Base-by-base conservation (phyloP, 1,140 invertebrate genomes). In the Bemisia tabaci region DNA sequence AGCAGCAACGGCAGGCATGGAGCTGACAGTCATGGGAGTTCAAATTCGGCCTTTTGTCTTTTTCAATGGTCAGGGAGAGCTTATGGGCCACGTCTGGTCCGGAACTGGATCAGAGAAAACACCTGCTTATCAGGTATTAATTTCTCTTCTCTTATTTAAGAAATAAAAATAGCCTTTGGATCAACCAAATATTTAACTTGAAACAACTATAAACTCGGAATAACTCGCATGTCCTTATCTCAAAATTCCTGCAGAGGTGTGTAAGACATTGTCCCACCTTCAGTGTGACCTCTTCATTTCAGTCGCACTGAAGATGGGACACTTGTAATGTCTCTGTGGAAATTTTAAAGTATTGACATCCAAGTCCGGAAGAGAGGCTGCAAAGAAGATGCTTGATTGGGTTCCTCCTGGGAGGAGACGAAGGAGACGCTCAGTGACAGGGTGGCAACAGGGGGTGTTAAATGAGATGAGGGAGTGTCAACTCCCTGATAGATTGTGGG, bases 71-170 rank as follows among this genome's bases (percentile, higher is more conserved):
- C 88, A 92, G 72, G 82, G 86, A 0, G 91, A 94, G 74, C 78
- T 95, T 0, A 94, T 95, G 91, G 85, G 91, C 0, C 91, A 93
- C 70, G 87, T 94, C 2, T 95, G 91, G 91, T 87, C 87, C 0
- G 89, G 90, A 0, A 89, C 86, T 2, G 90, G 84, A 1, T 90
- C 88, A 0, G 89, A 93, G 63, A 82, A 86, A 60, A 92, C 90
- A 0, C 84, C 91, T 0, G 92, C 91, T 5, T 86, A 91, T 70
- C 89, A 91, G 77, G 86, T 87, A 76, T 26, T 27, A 5, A 12
- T 62, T 62, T 23, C 68, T 65, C 60, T 66, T 17, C 27, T 27
- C 60, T 22, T 62, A 27, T 67, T 1, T 12, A 65, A 65, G n/a
- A 67, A 11, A 68, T 22, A 33, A 69, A 59, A 23, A 67, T 39